These are phyloP conservation scores for Drosophila virilis DNA, from an alignment of 1,140 invertebrate genomes.

Conservation along the genomic window DNA sequence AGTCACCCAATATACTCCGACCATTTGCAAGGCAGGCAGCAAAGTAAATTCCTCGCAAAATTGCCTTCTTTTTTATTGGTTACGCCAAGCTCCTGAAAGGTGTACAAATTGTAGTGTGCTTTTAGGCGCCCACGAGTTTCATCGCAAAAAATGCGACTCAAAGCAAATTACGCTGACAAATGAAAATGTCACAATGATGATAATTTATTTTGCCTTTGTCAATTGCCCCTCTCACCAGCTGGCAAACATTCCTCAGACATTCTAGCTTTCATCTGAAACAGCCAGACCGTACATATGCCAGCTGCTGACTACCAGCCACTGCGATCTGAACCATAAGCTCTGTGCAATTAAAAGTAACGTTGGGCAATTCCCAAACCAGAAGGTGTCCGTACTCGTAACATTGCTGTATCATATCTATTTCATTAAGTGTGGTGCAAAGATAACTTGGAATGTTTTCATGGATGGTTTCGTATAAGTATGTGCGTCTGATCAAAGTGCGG, in stretches of 20 bases:
- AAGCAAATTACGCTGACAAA: slow-evolving; percentile 78
- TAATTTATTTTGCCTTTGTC: slow-evolving; percentile 80
- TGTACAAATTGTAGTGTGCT: slow-evolving; percentile 57
- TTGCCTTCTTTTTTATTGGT: slow-evolving; percentile 50
- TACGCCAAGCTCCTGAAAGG: slow-evolving; percentile 34
- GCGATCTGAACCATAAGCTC: slow-evolving; percentile 31
- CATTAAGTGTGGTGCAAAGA: not conserved
- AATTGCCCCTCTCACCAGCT: slow-evolving; percentile 57
- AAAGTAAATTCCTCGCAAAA: slow-evolving; percentile 73
- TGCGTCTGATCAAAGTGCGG: not conserved
- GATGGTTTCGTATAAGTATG: not conserved
- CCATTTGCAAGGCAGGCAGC: slow-evolving; percentile 36
- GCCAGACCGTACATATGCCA: slow-evolving; percentile 13
- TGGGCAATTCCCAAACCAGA: slow-evolving; percentile 40
- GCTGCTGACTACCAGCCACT: slow-evolving; percentile 30
- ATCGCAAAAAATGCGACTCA: slow-evolving; percentile 63
- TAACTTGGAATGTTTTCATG: not conserved
- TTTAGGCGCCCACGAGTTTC: slow-evolving; percentile 53
- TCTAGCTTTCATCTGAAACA: slow-evolving; percentile 63
- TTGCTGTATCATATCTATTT: not conserved
- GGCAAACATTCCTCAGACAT: slow-evolving; percentile 53
- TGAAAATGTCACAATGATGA: slow-evolving; percentile 82
- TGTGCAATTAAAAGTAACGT: slow-evolving; percentile 70
- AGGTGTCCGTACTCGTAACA: slow-evolving; percentile 2
- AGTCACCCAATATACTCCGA: not conserved